Percentiles rank a stretch among this genome's conserved stretches.
These are phyloP conservation scores for Zaprionus capensis DNA, from an alignment of 1,140 invertebrate species.

Conservation along the genomic window DNA sequence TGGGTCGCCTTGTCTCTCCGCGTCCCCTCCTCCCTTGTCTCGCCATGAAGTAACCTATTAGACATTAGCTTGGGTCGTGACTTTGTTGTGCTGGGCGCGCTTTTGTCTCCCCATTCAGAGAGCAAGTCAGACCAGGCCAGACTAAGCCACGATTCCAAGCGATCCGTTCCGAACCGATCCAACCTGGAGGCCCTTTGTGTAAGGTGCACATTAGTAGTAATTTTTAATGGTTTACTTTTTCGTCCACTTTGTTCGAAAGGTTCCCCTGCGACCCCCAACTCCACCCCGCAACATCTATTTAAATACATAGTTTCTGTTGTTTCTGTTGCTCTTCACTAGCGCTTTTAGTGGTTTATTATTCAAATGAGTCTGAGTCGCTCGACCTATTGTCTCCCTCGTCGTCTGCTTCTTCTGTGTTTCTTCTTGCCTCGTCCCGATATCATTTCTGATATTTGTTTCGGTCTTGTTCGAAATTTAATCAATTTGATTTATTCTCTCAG, in stretches of 20 bases:
- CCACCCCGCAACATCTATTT: conserved; percentile 57
- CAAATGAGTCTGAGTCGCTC: conserved; percentile 60
- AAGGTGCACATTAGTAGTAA: conserved; percentile 83
- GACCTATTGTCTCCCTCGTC: conserved; percentile 35
- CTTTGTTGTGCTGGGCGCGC: conserved; percentile 59
- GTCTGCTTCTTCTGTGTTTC: background rate
- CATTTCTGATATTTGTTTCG: conserved; percentile 15
- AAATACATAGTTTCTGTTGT: conserved; percentile 67
- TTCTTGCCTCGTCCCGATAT: conserved; percentile 18
- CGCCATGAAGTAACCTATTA: conserved; percentile 46
- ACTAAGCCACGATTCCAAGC: conserved; percentile 32
- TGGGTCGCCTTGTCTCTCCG: conserved; percentile 60
- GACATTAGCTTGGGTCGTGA: conserved; percentile 75
- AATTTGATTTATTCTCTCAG: conserved; percentile 77
- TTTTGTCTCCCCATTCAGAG: conserved; percentile 53
- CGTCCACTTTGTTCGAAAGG: conserved; percentile 67
- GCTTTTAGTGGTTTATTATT: conserved; percentile 80
- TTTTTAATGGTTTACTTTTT: conserved; percentile 82
- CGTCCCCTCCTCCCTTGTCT: background rate
- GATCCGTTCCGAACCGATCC: conserved; percentile 1
- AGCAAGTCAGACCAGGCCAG: background rate
- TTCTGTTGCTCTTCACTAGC: conserved; percentile 44
- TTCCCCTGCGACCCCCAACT: background rate
- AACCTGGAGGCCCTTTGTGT: conserved; percentile 59
- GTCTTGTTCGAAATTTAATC: conserved; percentile 75